These are phyloP conservation scores for Colinus virginianus DNA, from an alignment of 2,113 vertebrate species.

Conservation along the genomic window DNA sequence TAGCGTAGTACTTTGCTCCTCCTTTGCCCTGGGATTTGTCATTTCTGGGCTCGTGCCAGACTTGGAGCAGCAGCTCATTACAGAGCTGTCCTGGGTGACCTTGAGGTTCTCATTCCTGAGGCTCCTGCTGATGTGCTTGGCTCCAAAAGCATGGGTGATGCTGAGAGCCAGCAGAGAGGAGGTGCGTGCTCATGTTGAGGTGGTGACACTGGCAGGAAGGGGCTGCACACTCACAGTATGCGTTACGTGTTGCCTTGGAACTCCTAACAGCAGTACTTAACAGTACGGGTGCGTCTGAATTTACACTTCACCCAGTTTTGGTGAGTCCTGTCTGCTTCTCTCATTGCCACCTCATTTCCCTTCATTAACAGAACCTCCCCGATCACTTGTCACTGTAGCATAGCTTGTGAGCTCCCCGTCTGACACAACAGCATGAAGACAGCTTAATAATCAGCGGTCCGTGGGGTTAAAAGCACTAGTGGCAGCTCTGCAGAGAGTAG, in stretches of 20 bases:
- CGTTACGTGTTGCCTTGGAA: not conserved
- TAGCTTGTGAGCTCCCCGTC: slow-evolving; percentile 7
- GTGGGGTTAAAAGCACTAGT: not conserved
- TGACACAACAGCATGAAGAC: slow-evolving; percentile 9
- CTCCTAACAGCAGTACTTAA: not conserved
- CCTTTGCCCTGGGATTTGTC: slow-evolving; percentile 9
- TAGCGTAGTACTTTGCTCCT: not conserved
- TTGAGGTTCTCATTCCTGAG: not conserved
- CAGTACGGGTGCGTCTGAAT: not conserved
- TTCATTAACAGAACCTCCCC: slow-evolving; percentile 35
- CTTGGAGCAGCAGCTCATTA: not conserved
- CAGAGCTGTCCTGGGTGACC: not conserved
- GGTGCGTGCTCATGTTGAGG: rapidly evolving
- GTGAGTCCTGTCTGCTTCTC: slow-evolving; percentile 6
- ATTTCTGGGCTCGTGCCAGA: not conserved
- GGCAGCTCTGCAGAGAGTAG: not conserved
- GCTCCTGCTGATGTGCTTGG: not conserved
- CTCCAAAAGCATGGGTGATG: not conserved
- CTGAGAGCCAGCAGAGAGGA: not conserved
- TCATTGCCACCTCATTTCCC: slow-evolving; percentile 36
- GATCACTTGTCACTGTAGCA: slow-evolving; percentile 15
- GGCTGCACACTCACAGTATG: rapidly evolving
- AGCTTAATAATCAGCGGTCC: not conserved
- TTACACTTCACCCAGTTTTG: not conserved
- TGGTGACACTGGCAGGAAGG: not conserved